These are phyloP conservation scores for Caenorhabditis sulstoni DNA, from an alignment of 2,888 invertebrate genomes.

Conservation along the genomic window DNA sequence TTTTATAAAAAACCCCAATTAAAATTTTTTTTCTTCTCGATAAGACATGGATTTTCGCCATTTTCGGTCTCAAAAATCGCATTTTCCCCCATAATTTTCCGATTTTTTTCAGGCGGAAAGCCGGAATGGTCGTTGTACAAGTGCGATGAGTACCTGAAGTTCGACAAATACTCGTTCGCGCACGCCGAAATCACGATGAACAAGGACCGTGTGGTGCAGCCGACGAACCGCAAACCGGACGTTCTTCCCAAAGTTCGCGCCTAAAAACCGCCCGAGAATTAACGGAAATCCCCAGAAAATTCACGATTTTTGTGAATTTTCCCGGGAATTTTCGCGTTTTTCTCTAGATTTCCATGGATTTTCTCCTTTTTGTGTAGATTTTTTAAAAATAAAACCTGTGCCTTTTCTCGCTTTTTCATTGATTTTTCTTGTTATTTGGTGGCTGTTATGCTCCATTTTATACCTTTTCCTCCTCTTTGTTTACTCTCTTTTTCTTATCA, in stretches of 20 bases:
- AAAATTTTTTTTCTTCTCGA: no score
- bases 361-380: no score
- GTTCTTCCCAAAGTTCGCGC: constrained; percentile 68
- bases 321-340: no score
- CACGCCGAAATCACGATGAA: constrained; percentile 75
- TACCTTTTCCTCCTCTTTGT: no score
- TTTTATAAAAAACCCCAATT: neutral
- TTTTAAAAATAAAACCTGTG: no score
- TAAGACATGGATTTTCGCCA: neutral
- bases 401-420: no score
- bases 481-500: no score
- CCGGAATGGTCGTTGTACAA: constrained; percentile 75
- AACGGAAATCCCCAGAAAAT: no score
- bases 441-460: no score
- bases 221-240: constrained; percentile 76
- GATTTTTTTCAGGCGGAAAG: constrained; percentile 64
- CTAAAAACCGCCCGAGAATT: neutral
- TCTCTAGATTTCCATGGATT: no score
- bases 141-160: constrained; percentile 77
- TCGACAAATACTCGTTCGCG: constrained; percentile 77
- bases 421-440: no score
- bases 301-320: no score
- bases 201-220: constrained; percentile 75
- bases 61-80: constrained; percentile 5
- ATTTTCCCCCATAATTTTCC: constrained; percentile 1